phyloP scores from a whole-genome alignment of 1,140 invertebrate species.

The Pseudomyrmex gracilis region DNA sequence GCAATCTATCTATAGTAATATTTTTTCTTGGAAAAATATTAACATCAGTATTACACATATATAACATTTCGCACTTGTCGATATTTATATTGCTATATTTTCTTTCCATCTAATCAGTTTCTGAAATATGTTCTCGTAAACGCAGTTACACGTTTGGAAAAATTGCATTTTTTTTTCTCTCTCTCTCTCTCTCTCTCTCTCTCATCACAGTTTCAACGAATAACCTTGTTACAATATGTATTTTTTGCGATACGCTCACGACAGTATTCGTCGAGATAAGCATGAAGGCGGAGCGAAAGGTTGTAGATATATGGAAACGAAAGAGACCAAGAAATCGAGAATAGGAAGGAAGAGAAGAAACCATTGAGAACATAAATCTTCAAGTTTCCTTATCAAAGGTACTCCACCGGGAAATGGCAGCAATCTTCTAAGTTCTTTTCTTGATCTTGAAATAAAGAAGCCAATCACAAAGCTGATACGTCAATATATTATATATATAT shows the following conservation, averaged over 20 bases:
- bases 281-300: slow-evolving; percentile 45
- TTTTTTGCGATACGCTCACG: not conserved
- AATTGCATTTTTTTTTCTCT: too few relatives aligned
- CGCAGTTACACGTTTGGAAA: too few relatives aligned
- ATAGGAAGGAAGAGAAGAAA: slow-evolving; percentile 63
- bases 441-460: slow-evolving; percentile 79
- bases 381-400: slow-evolving; percentile 74
- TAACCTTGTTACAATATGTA: slow-evolving; percentile 14
- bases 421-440: slow-evolving; percentile 73
- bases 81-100: not conserved
- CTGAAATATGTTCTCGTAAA: too few relatives aligned
- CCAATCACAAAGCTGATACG: slow-evolving; percentile 76
- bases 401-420: slow-evolving; percentile 73
- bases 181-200: too few relatives aligned
- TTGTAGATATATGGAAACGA: slow-evolving; percentile 54
- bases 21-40: slow-evolving; percentile 15
- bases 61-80: not conserved
- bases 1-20: slow-evolving; percentile 19
- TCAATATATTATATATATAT: slow-evolving; percentile 43
- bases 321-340: slow-evolving; percentile 53
- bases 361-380: slow-evolving; percentile 82
- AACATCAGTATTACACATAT: not conserved
- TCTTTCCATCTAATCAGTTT: not conserved
- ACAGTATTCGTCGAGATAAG: slow-evolving; percentile 30
- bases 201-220: slow-evolving; percentile 11